Conservation (phyloP, 64 coral and sea anemone genomes). For the Dendronephthya gigantea region DNA sequence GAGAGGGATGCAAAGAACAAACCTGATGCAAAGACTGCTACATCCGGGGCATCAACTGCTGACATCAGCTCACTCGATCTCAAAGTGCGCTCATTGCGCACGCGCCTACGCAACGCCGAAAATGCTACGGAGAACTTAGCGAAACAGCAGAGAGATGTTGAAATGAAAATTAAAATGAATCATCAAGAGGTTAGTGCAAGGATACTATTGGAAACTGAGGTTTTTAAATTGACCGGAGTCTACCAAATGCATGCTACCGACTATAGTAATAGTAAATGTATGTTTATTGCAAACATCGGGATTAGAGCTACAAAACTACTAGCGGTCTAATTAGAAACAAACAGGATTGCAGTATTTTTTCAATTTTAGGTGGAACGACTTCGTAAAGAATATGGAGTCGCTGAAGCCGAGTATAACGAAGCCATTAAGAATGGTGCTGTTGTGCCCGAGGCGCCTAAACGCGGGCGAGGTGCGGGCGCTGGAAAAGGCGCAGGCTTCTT, state of each 20-base stretch:
- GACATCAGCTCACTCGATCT: neutral
- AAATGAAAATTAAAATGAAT: neutral
- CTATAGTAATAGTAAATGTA: too few relatives aligned
- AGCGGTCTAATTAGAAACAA: too few relatives aligned
- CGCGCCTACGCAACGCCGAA: neutral
- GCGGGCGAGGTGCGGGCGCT: neutral
- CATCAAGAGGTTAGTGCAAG: neutral
- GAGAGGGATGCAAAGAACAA: neutral
- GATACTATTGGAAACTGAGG: neutral
- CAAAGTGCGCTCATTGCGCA: conserved; percentile 12
- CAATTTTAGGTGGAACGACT: neutral
- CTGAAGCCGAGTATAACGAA: neutral
- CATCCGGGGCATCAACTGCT: neutral
- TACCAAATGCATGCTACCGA: too few relatives aligned
- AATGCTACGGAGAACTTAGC: neutral
- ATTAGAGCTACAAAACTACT: too few relatives aligned
- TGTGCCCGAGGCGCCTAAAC: neutral
- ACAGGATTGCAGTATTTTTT: too few relatives aligned
- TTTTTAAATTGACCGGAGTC: too few relatives aligned
- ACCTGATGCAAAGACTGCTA: neutral
- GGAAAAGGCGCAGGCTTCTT: conserved; percentile 4
- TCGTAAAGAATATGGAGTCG: neutral
- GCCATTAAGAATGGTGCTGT: conserved; percentile 4
- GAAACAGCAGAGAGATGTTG: neutral
- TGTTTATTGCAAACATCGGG: too few relatives aligned